Conservation (phyloP, 2,888 invertebrate species). For the Atherix ibis region DNA sequence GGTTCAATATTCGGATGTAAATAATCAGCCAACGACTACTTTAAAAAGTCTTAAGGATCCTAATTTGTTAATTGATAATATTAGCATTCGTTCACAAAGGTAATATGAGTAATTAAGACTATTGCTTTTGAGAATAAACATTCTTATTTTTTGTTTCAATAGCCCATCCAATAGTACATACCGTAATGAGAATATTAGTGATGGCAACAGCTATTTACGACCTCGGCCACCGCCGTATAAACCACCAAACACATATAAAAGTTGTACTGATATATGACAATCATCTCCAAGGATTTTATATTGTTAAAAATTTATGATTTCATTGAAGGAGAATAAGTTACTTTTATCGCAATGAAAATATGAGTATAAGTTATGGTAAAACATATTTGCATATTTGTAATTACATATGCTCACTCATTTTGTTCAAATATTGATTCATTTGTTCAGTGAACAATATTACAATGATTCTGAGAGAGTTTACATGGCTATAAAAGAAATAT, state of each 20-base stretch:
- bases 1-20: constrained; percentile 42
- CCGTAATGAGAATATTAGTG: constrained; percentile 37
- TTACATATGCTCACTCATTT: no score
- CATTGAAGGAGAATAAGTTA: no score
- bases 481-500: no score
- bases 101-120: constrained; percentile 12
- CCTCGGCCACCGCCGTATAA: constrained; percentile 33
- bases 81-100: constrained; percentile 30
- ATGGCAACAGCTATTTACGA: constrained; percentile 25
- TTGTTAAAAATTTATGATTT: no score
- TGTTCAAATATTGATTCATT: no score
- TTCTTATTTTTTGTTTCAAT: constrained; percentile 15
- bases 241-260: constrained; percentile 21
- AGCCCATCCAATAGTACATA: constrained; percentile 42
- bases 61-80: constrained; percentile 28
- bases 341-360: no score
- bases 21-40: constrained; percentile 41
- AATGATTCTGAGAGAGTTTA: no score
- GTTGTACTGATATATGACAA: constrained; percentile 31
- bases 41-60: constrained; percentile 41
- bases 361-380: no score
- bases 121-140: background rate
- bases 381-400: no score
- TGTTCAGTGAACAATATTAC: no score
- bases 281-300: constrained; percentile 30